Evolutionary conservation across 2,797 vertebrate genomes (phyloP).

Genomic region (Myotis vivesi): DNA sequence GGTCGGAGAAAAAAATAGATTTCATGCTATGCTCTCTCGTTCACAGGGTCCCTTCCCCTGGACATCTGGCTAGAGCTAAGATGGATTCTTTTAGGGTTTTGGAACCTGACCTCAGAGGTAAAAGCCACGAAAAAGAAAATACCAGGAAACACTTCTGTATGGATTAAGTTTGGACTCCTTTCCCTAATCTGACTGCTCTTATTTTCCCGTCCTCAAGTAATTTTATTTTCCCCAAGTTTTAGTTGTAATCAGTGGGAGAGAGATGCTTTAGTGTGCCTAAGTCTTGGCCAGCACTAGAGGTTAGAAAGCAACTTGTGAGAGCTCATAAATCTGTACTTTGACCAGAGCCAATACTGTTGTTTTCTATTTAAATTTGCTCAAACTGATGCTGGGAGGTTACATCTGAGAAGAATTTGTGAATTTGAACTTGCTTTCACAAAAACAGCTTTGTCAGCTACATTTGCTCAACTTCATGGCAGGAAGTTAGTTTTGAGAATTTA

Average conservation of each 20-base stretch:
- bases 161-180: not conserved
- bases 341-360: not conserved
- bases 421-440: not conserved
- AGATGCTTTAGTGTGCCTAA: not conserved
- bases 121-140: not conserved
- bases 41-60: not conserved
- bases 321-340: not conserved
- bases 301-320: not conserved
- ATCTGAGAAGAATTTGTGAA: not conserved
- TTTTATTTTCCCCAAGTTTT: not conserved
- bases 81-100: not conserved
- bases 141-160: not conserved
- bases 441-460: not conserved
- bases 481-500: not conserved
- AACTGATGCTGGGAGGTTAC: not conserved
- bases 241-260: not conserved
- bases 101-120: not conserved
- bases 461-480: not conserved
- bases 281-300: not conserved
- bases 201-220: not conserved
- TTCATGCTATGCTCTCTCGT: not conserved
- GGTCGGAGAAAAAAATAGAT: not conserved
- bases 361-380: not conserved
- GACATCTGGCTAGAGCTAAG: not conserved
- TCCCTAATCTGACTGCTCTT: not conserved